phyloP scores from a whole-genome alignment of 2,113 vertebrate genomes.

The Dromiciops gliroides region DNA sequence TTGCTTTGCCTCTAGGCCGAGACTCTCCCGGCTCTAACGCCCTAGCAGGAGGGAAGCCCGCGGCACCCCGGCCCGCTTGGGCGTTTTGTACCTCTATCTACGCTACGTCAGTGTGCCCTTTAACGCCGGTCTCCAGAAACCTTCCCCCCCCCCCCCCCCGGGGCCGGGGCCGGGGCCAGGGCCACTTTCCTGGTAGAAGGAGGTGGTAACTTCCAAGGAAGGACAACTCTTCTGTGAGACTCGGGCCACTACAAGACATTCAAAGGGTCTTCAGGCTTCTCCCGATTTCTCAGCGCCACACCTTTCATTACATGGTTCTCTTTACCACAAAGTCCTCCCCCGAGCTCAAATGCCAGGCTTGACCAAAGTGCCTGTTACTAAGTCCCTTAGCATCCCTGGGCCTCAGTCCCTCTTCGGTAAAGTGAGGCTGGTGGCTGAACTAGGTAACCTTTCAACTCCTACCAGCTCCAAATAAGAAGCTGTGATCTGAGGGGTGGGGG shows the following conservation, averaged over 20 bases:
- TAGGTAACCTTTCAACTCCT: not conserved
- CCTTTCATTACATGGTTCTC: not conserved
- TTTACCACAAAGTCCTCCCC: not conserved
- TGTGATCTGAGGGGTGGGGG: not conserved
- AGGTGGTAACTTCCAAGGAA: not conserved
- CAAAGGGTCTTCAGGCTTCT: not conserved
- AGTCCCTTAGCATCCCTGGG: not conserved
- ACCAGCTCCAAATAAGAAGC: not conserved
- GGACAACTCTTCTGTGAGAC: not conserved
- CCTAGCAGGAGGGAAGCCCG: not conserved
- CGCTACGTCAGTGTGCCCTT: not conserved
- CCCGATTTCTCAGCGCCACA: not conserved
- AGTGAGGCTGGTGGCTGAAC: not conserved
- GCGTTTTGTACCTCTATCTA: not conserved
- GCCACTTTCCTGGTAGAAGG: not conserved
- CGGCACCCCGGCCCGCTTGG: not conserved
- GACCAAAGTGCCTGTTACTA: not conserved
- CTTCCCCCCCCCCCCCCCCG: no score
- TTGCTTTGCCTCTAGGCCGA: not conserved
- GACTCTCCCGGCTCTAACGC: not conserved
- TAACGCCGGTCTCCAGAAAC: not conserved
- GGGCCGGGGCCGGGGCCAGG: no score
- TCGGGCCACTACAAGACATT: no score
- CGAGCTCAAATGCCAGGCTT: not conserved
- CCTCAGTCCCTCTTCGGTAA: not conserved